Evolutionary conservation across 92 coral and sea anemone genomes (phyloP), one percentile per base, ranked within the genome.

Genomic region (Palythoa grandis): DNA sequence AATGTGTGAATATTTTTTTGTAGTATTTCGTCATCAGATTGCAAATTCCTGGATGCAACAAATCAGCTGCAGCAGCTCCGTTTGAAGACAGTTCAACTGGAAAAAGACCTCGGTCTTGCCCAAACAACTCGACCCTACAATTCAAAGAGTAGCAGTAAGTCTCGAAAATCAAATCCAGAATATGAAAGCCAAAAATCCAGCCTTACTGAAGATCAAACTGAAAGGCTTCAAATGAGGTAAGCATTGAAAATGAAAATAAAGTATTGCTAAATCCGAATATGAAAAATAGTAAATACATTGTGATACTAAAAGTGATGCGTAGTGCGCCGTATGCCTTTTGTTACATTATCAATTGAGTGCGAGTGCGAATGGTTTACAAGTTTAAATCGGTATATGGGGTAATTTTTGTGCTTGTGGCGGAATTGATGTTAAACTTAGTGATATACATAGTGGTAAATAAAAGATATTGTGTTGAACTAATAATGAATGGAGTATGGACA

Each of bases 41-140:
- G 83, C 74, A 91, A 88, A 24, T 88, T 78, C n/a, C 76, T 90
- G 19, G 96, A 93, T 14, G 89, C 92, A 16, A 90, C 93, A 52
- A 91, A 86, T 82, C 86, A 91, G 54, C 73, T 92, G 82, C 98
- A 95, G 77, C 93, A 90, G 65, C 95, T 95, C 54, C 95, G 98
- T 40, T 84, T 95, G 43, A 91, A 92, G 76, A 92, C 91, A 58
- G 95, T 92, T 54, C 95, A 95, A 73, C 48, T 96, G 56, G 99
- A 96, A 78, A 96, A 96, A 50, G 92, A 93, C 72, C 88, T 96
- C 76, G 98, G 91, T 4, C 85, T 92, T 74, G 87, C 84, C 84
- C 97, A 89, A 80, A 84, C 93, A 11, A 71, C 86, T 70, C 89
- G 79, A 75, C 83, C 13, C 77, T 86, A 69, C 77, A 73, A 24